Base-by-base conservation (phyloP, 92 coral and sea anemone species). In the Porites cylindrica region DNA sequence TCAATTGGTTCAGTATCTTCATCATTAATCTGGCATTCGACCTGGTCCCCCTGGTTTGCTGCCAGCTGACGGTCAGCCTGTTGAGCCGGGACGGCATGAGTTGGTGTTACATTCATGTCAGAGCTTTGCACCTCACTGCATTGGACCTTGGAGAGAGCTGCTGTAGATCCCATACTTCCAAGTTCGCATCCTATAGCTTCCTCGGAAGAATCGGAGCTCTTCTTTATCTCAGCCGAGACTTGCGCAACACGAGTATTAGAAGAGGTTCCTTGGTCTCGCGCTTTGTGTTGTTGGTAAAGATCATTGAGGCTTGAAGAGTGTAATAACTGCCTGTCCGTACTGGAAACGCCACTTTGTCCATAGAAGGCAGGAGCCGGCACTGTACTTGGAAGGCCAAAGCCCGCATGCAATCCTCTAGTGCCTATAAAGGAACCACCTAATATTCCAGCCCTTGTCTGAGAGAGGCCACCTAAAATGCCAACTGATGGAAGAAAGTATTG, bases 401-500 rank as follows among this genome's bases (percentile, higher is more conserved):
- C 77, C 32, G 68, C 58, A 17, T 70, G 56, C 23, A 58, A 72
- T 70, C 78, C 70, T 56, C 70, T 43, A 19, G n/a, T 9, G 38
- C 77, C 78, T 38, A 71, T 58, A 2, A 58, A 58, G 19, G 76
- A 32, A 2, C 77, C 86, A 10, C 77, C 56, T 10, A 60, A 58
- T 58, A 32, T 75, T 2, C 77, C 77, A 26, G 32, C 38, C 12
- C 70, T 82, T 82, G 77, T 51, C 59, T 82, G 78, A 20, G 77
- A 70, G 43, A 82, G 51, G 56, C 86, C 86, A 10, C 78, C 86
- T 17, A 70, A 58, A 43, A 82, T 82, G 11, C 86, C 86, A 82
- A 70, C 78, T 3, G 86, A 82, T 43, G 86, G 86, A 23, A 82
- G 53, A 56, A 82, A 82, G 60, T 53, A n/a, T 24, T 71, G 78